These are phyloP conservation scores for Sinocyclocheilus maitianheensis DNA, from an alignment of 2,113 vertebrate genomes.

Conservation along the genomic window DNA sequence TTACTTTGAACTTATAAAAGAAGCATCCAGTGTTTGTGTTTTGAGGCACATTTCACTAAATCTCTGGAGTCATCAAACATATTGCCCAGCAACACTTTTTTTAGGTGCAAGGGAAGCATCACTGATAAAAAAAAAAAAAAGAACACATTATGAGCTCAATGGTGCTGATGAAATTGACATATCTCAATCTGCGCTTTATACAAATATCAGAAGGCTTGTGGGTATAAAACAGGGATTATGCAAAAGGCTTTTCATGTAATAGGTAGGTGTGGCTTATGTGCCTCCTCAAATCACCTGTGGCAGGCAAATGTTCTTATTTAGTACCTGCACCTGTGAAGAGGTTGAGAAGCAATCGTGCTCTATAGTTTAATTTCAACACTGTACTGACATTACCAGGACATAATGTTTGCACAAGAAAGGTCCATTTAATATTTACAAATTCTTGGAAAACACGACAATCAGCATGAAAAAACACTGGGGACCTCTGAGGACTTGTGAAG, in stretches of 20 bases:
- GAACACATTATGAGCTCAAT: not conserved
- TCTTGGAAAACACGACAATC: not conserved
- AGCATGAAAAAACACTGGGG: constrained; percentile 18
- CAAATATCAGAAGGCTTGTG: not conserved
- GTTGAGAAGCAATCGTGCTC: not conserved
- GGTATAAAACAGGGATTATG: not conserved
- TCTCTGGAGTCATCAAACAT: not conserved
- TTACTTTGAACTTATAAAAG: not conserved
- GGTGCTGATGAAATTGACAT: not conserved
- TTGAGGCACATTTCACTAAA: not conserved
- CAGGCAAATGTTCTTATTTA: constrained; percentile 36
- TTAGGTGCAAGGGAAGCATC: not conserved
- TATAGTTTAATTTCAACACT: not conserved
- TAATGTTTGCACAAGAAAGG: not conserved
- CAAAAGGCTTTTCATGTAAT: not conserved
- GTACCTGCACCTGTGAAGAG: constrained; percentile 26
- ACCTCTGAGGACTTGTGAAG: not conserved
- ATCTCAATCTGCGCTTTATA: not conserved
- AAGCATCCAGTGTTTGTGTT: not conserved
- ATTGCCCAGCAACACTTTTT: constrained; percentile 4
- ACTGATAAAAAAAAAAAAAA: too few relatives aligned
- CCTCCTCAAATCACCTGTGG: constrained; percentile 28
- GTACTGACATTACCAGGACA: not conserved
- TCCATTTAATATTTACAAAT: not conserved
- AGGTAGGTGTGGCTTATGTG: constrained; percentile 13